These are phyloP conservation scores for Callyntrura guangdongensis DNA, from an alignment of 2,888 invertebrate genomes.

Conservation along the genomic window DNA sequence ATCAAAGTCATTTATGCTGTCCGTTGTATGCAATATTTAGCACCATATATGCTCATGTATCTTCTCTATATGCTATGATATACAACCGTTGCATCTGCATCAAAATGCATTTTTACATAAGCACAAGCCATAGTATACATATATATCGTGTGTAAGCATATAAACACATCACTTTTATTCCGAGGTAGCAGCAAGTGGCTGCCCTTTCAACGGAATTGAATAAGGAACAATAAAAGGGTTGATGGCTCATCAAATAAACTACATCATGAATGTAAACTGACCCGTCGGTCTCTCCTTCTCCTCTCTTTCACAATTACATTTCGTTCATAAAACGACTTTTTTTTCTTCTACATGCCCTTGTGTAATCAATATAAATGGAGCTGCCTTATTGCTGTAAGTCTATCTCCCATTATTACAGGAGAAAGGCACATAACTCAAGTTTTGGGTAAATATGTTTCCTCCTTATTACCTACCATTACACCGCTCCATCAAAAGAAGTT, in stretches of 20 bases:
- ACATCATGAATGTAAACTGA: conserved; percentile 35
- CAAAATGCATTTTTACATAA: not conserved
- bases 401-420: not conserved
- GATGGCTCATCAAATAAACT: conserved; percentile 57
- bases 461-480: not conserved
- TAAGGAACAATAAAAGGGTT: conserved; percentile 59
- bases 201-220: conserved; percentile 7
- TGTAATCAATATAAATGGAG: conserved; percentile 62
- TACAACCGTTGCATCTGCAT: not conserved
- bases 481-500: conserved; percentile 16
- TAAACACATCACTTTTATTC: too few relatives aligned
- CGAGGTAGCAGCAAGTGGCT: not conserved
- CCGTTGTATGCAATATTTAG: not conserved
- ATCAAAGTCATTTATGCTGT: not conserved
- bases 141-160: too few relatives aligned
- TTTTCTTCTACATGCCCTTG: conserved; percentile 61
- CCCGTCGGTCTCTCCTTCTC: conserved; percentile 30
- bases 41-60: not conserved
- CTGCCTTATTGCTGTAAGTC: not conserved
- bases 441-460: conserved; percentile 11
- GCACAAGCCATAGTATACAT: not conserved
- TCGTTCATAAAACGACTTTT: conserved; percentile 34
- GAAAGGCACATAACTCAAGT: not conserved
- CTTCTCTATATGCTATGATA: not conserved
- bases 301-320: not conserved